Evolutionary conservation across 2,888 invertebrate species (phyloP), one percentile per base, ranked within the genome.

Genomic region (Dastarcus helophoroides): DNA sequence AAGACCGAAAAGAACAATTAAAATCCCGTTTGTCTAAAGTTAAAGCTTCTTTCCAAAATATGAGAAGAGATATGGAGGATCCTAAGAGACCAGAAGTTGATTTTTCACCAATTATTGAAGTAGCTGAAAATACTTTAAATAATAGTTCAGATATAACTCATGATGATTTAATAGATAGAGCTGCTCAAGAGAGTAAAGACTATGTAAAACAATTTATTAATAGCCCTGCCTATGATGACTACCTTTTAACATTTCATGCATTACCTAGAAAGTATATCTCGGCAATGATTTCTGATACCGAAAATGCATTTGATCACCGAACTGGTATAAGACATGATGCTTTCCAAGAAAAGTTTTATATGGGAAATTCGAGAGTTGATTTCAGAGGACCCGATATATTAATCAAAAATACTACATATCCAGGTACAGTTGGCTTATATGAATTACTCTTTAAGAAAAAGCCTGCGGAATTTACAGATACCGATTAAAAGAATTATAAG

Each of bases 361-460:
- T 31, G 23, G 31, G 31, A 7, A 26, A 13, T 5, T n/a, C 31
- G 14, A 14, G 7, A 6, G 23, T 31, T 8, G 11, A 25, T 8
- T 25, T 31, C 14, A 11, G 9, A 13, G 31, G 25, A 25, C 3
- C 11, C 13, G 25, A 24, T 3, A 10, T 24, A 3, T 2, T 3
- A 3, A 13, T 24, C 2, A 12, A 24, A 12, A 4, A 4, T 11
- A 3, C 2, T 9, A 25, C 7, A 4, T 12, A 13, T 25, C 10
- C 11, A 7, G 17, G 15, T 9, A 27, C 31, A 26, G n/a, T 17
- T 4, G 31, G 31, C 2, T 16, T 31, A 2, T 31, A 31, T 31
- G 24, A 31, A 25, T 13, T 31, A 3, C 10, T 31, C 15, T 25
- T 31, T 14, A 31, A 31, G 17, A 26, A 11, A 8, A 23, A 31